These are phyloP conservation scores for Vespertilio murinus DNA, from an alignment of 2,797 vertebrate species.

Conservation along the genomic window DNA sequence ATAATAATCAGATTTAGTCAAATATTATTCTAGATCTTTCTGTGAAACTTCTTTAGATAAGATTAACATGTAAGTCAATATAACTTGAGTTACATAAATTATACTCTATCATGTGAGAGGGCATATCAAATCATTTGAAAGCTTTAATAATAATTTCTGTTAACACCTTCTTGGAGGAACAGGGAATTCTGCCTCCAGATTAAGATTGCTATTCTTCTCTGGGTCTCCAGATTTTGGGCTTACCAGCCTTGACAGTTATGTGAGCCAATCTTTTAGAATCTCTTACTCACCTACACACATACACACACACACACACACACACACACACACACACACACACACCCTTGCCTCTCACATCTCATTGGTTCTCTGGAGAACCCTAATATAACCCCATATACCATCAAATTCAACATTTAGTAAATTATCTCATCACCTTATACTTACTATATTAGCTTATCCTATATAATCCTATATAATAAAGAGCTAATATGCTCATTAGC, in stretches of 20 bases:
- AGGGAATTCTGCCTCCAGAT: background rate
- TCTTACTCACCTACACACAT: background rate
- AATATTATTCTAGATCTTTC: slow-evolving; percentile 9
- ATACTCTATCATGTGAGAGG: background rate
- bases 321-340: background rate
- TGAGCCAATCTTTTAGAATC: background rate
- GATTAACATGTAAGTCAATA: background rate
- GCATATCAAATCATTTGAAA: background rate
- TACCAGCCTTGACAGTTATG: background rate
- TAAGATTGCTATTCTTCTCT: background rate
- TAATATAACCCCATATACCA: background rate
- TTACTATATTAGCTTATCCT: background rate
- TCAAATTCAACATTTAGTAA: background rate
- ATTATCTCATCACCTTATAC: background rate
- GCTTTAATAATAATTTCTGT: too few species aligned
- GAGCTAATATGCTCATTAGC: too few species aligned
- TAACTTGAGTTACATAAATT: background rate
- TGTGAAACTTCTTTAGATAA: background rate
- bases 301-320: background rate
- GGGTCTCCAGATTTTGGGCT: background rate
- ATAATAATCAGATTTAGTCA: slow-evolving; percentile 9
- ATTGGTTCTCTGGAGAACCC: background rate
- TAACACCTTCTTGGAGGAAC: background rate
- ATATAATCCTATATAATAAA: too few species aligned
- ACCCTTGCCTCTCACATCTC: background rate